Evolutionary conservation across 2,113 vertebrate species (phyloP).

Genomic region (Elephantulus edwardii): DNA sequence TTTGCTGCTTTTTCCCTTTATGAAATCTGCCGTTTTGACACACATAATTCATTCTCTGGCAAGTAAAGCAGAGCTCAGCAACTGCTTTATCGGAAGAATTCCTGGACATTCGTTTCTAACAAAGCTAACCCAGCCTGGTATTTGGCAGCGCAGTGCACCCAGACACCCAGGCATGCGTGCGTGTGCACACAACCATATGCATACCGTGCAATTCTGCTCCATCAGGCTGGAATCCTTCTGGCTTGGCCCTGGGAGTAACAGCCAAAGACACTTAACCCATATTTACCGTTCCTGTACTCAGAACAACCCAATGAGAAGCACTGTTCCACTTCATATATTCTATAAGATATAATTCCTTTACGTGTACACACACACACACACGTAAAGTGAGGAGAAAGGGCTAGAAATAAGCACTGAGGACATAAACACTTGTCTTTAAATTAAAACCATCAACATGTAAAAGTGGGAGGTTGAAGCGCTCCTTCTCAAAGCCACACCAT

Average conservation of each 20-base stretch:
- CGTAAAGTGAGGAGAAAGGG: background rate
- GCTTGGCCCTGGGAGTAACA: background rate
- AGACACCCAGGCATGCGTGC: rapidly evolving
- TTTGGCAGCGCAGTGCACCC: background rate
- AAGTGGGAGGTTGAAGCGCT: background rate
- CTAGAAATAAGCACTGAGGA: slow-evolving; percentile 21
- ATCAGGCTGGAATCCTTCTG: background rate
- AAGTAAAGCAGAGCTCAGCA: slow-evolving; percentile 41
- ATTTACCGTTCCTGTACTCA: slow-evolving; percentile 1
- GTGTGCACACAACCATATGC: background rate
- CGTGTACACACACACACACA: background rate
- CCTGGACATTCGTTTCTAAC: slow-evolving; percentile 44
- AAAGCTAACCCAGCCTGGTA: background rate
- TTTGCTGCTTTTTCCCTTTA: slow-evolving; percentile 14
- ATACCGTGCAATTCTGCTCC: background rate
- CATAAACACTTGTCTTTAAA: background rate
- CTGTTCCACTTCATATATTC: background rate
- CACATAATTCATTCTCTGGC: slow-evolving; percentile 50
- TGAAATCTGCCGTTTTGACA: slow-evolving; percentile 44
- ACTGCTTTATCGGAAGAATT: slow-evolving; percentile 45
- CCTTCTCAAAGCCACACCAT: background rate
- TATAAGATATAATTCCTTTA: slow-evolving; percentile 20
- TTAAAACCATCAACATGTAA: slow-evolving; percentile 34
- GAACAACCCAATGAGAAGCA: slow-evolving; percentile 1
- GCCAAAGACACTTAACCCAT: background rate